These are phyloP conservation scores for Bombus ignitus DNA, from an alignment of 1,140 invertebrate species.

Conservation along the genomic window DNA sequence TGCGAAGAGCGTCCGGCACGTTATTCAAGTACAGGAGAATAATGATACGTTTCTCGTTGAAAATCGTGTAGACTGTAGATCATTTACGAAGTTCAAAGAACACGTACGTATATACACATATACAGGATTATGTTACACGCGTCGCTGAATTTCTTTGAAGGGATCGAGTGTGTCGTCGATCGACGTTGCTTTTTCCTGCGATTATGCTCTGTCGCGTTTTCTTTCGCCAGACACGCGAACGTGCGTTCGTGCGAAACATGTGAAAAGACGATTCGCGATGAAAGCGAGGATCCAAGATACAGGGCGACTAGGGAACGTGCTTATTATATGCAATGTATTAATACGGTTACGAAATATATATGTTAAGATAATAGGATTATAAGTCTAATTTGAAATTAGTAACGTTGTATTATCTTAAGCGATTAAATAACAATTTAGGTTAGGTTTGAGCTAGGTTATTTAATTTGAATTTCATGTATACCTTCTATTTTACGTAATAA, in stretches of 20 bases:
- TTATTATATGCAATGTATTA: too few relatives aligned
- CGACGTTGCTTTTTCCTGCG: not conserved
- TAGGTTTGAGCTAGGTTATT: too few relatives aligned
- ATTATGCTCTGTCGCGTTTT: conserved; percentile 13
- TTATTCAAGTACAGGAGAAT: not conserved
- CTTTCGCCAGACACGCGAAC: not conserved
- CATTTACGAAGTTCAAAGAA: conserved; percentile 18
- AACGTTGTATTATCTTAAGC: too few relatives aligned
- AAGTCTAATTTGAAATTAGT: not conserved
- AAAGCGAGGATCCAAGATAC: not conserved
- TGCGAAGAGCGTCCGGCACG: not conserved
- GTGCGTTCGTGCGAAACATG: not conserved
- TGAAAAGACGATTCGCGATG: not conserved
- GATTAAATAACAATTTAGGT: too few relatives aligned
- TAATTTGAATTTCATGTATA: not conserved
- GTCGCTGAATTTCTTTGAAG: conserved; percentile 17
- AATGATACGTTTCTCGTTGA: conserved; percentile 13
- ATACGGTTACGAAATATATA: not conserved
- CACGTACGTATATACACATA: not conserved
- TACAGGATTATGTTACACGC: not conserved
- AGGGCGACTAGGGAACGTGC: not conserved
- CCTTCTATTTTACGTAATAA: not conserved
- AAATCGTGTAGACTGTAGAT: conserved; percentile 34
- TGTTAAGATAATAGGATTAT: not conserved
- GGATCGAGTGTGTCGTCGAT: not conserved